Evolutionary conservation across 2,797 vertebrate genomes (phyloP), one percentile per base, ranked within the genome.

Genomic region (Danio choprae): DNA sequence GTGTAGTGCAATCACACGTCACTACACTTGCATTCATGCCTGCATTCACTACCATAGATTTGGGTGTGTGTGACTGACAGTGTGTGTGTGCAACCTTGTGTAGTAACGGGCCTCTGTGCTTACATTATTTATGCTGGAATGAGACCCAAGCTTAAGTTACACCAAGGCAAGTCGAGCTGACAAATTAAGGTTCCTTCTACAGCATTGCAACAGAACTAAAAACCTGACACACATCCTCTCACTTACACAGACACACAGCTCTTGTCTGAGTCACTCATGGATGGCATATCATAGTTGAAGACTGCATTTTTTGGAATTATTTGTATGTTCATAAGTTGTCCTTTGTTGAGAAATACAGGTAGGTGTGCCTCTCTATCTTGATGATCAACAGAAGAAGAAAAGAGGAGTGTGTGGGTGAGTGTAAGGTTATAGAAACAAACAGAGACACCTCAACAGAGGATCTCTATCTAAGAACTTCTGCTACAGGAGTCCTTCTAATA

Each of bases 161-260:
- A 87, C 78, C 72, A 84, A 86, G 85, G 81, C 83, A 83, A 84
- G 85, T 73, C 79, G 83, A 89, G 87, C 90, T 92, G 90, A 93
- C 92, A 92, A 93, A 93, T 93, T 92, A 93, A 94, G 92, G 91
- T 90, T 93, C 90, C 91, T 93, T 93, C 89, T 87, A 88, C 83
- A 50, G 86, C 77, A 11, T 38, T 40, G 53, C n/a, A 81, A 60
- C 71, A 70, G 74, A 70, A 74, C 79, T 79, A 67, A 77, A 82
- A 81, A 75, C 71, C 80, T 79, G 80, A 84, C 78, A 83, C 80
- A 70, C 78, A 79, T 77, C 74, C 70, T 74, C 78, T 72, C 72
- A 59, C 74, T 81, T 59, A 70, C 84, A 75, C 48, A 69, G 74
- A 79, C 55, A 73, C 67, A 59, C 82, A 51, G 62, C 16, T 67